Evolutionary conservation across 2,113 vertebrate genomes (phyloP).

Genomic region (Campylomormyrus numenius): DNA sequence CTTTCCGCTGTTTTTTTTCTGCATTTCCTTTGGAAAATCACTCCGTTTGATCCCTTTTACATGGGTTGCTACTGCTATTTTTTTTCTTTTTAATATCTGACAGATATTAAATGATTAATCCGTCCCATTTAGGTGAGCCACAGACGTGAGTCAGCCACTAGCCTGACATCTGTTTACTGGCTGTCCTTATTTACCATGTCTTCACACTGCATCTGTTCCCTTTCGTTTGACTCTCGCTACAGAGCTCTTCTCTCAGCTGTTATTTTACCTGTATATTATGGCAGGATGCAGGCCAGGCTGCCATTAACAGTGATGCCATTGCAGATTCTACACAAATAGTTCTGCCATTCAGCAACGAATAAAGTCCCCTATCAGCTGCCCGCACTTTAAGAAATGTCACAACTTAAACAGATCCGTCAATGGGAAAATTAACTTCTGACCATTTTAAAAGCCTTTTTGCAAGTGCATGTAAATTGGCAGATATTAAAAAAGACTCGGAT

Average conservation of each 20-base stretch:
- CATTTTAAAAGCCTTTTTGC: conserved; percentile 37
- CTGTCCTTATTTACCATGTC: not conserved
- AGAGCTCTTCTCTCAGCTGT: not conserved
- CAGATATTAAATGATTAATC: not conserved
- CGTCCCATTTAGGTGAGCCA: not conserved
- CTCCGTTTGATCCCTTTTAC: not conserved
- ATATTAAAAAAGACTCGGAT: conserved; percentile 31
- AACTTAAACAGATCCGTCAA: conserved; percentile 39
- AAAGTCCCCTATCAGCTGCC: not conserved
- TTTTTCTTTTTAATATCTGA: not conserved
- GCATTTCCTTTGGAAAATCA: not conserved
- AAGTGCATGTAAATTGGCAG: conserved; percentile 38
- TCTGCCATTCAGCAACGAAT: not conserved
- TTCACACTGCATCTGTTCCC: not conserved
- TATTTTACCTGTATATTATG: not conserved
- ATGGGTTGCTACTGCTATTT: not conserved
- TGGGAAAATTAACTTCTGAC: conserved; percentile 50
- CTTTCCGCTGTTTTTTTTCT: not conserved
- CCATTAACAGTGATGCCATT: not conserved
- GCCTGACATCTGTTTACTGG: not conserved
- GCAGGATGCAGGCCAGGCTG: not conserved
- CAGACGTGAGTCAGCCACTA: not conserved
- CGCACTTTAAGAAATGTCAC: conserved; percentile 24
- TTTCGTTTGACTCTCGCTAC: not conserved
- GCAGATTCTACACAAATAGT: not conserved